These are phyloP conservation scores for Nothoprocta perdicaria DNA, from an alignment of 2,113 vertebrate species.

Conservation along the genomic window DNA sequence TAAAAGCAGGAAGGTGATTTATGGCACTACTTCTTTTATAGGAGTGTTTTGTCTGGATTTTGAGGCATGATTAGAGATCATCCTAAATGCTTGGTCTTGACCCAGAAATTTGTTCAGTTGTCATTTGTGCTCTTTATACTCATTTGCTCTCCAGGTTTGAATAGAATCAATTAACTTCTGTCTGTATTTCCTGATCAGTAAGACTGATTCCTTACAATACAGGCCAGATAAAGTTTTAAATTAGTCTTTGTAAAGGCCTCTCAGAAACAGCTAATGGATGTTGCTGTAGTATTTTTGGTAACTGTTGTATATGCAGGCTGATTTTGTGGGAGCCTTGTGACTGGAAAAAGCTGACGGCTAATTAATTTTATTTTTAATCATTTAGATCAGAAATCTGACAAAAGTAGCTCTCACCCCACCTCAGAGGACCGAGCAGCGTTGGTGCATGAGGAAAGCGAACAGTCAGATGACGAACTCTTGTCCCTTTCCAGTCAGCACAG, in stretches of 20 bases:
- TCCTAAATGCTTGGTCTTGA: neutral
- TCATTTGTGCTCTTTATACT: neutral
- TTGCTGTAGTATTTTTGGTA: neutral
- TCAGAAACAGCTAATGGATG: neutral
- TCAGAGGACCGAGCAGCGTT: conserved; percentile 85
- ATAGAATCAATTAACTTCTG: neutral
- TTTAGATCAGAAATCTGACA: conserved; percentile 84
- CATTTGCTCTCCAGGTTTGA: neutral
- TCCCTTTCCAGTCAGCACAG: conserved; percentile 95
- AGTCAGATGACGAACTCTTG: conserved; percentile 97
- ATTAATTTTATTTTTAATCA: conserved; percentile 53
- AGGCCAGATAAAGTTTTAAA: neutral
- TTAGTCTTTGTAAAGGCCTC: neutral
- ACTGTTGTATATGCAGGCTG: conserved; percentile 16
- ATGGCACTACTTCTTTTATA: neutral
- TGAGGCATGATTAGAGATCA: neutral
- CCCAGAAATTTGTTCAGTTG: neutral
- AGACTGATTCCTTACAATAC: neutral
- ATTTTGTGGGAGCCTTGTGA: neutral
- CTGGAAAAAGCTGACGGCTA: neutral
- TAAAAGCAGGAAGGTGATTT: neutral
- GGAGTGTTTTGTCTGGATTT: neutral
- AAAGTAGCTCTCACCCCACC: conserved; percentile 79
- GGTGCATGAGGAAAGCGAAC: conserved; percentile 92
- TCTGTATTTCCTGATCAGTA: neutral